These are phyloP conservation scores for Lapara coniferarum DNA, from an alignment of 2,888 invertebrate species.

Conservation along the genomic window DNA sequence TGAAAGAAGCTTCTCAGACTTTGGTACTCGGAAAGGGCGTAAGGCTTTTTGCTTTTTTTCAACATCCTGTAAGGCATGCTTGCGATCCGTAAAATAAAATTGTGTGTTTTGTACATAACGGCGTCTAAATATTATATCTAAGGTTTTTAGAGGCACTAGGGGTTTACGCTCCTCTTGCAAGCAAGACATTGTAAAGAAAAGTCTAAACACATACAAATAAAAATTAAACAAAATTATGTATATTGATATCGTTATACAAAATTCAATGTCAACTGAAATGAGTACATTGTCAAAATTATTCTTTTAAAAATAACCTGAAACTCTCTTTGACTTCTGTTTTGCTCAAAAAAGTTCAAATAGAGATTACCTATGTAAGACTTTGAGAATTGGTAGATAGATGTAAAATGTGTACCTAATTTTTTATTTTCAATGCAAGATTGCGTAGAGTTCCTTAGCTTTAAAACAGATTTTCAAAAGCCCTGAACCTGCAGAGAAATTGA, in stretches of 20 bases:
- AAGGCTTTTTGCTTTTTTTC: conserved; percentile 46
- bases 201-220: conserved; percentile 8
- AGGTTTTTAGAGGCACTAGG: conserved; percentile 71
- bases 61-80: conserved; percentile 56
- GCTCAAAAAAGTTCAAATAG: too few relatives aligned
- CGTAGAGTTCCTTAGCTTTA: too few relatives aligned
- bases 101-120: conserved; percentile 76
- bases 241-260: conserved; percentile 17
- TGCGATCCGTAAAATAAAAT: conserved; percentile 73
- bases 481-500: too few relatives aligned
- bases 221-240: background rate
- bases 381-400: too few relatives aligned
- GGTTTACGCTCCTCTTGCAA: conserved; percentile 66
- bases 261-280: background rate
- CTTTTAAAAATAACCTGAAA: too few relatives aligned
- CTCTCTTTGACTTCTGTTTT: too few relatives aligned
- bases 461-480: too few relatives aligned
- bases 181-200: conserved; percentile 54
- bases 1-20: conserved; percentile 71
- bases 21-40: conserved; percentile 68
- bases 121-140: conserved; percentile 76
- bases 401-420: too few relatives aligned
- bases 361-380: too few relatives aligned
- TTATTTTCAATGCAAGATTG: too few relatives aligned
- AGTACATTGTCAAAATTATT: conserved; percentile 10